Evolutionary conservation across 2,888 invertebrate species (phyloP).

Genomic region (Chrysotoxum bicinctum): DNA sequence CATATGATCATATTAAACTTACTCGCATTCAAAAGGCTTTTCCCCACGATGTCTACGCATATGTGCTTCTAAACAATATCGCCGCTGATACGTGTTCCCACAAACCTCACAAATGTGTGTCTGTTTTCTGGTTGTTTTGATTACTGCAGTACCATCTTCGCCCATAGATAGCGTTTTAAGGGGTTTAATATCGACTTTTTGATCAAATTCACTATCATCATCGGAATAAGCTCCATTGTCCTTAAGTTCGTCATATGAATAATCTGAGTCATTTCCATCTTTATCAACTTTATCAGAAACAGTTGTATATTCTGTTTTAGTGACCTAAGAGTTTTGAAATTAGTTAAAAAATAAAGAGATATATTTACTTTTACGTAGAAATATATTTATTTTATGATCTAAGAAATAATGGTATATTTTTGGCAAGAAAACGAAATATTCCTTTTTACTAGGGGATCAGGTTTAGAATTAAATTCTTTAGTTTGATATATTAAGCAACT

Average conservation of each 20-base stretch:
- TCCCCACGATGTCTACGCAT: slow-evolving; percentile 80
- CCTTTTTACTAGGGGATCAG: too few species aligned
- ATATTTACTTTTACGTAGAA: neutral
- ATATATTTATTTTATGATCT: too few species aligned
- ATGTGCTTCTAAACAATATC: slow-evolving; percentile 79
- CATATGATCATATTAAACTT: slow-evolving; percentile 54
- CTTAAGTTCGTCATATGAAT: slow-evolving; percentile 33
- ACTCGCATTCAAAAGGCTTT: slow-evolving; percentile 80
- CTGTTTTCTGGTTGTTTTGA: slow-evolving; percentile 73
- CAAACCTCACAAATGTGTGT: slow-evolving; percentile 79
- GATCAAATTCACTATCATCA: slow-evolving; percentile 58
- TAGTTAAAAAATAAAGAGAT: neutral
- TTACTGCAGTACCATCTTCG: slow-evolving; percentile 74
- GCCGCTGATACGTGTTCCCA: slow-evolving; percentile 79
- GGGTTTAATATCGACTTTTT: slow-evolving; percentile 41
- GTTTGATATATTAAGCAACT: too few species aligned
- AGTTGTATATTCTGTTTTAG: neutral
- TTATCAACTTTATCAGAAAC: neutral
- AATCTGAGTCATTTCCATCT: slow-evolving; percentile 33
- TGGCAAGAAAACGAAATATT: too few species aligned
- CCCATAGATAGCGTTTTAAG: slow-evolving; percentile 74
- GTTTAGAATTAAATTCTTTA: too few species aligned
- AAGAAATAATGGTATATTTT: too few species aligned
- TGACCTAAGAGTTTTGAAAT: neutral
- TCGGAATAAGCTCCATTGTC: slow-evolving; percentile 63